Evolutionary conservation across 53 echinoderm and acorn worm genomes (phyloP), one percentile per base, ranked within the genome.

Genomic region (Actinopyga echinites): DNA sequence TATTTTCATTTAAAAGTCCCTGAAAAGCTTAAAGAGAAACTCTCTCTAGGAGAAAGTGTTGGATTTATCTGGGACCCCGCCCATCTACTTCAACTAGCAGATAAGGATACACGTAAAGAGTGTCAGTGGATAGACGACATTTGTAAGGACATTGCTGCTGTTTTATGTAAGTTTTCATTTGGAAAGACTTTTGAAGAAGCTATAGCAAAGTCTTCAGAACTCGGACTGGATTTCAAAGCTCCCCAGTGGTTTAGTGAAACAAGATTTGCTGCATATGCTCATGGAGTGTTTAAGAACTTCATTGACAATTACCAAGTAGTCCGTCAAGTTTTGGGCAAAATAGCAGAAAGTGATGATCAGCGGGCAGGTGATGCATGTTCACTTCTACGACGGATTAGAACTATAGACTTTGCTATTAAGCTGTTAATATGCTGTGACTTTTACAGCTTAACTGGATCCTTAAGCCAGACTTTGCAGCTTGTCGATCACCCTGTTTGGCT

Each of bases 211-310:
- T 36, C 71, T 9, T 10, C 5, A 26, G 30, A 54, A 57, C 30
- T 62, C 8, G 60, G 38, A 8, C 10, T 80, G 15, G 81, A 59
- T 36, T 37, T 80, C 17, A 80, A 62, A 36, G 36, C 62, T 10
- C 81, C 81, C 28, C 61, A 57, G 22, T 80, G 61, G 81, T 80
- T 79, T 34, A 30, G 30, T 56, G 79, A 79, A 3, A 79, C 56
- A 22, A 28, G 79, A 28, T 79, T 79, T 74, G 75, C 75, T n/a
- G n/a, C 44, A 19, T 45, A 21, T 74, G 44, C 53, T 6, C 30
- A 24, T 30, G 20, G 42, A n/a, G 53, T 45, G 13, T 74, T 74
- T 52, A 21, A 21, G 66, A 65, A 65, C 20, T 71, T 71, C 35
- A 35, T 71, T 17, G 25, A 40, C 19, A 71, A 71, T 25, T 71